Evolutionary conservation across 2,113 vertebrate species (phyloP).

Genomic region (Chelonoidis abingdonii): DNA sequence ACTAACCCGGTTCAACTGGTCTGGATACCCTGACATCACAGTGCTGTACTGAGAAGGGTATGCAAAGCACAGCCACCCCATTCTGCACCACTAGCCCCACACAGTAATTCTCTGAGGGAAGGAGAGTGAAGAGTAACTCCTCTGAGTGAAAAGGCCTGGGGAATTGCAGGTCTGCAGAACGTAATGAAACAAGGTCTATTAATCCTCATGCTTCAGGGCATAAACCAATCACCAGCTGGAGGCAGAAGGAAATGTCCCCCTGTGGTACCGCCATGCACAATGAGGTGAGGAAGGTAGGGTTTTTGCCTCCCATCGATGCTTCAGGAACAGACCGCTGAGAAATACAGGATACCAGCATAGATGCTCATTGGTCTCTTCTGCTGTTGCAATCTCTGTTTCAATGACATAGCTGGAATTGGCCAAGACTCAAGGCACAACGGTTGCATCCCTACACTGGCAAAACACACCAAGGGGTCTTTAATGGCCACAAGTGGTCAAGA

Average conservation of each 20-base stretch:
- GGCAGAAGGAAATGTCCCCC: slow-evolving; percentile 23
- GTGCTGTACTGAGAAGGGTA: neutral
- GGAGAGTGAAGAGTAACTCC: neutral
- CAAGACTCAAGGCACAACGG: neutral
- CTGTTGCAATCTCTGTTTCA: neutral
- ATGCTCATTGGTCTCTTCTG: neutral
- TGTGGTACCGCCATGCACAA: neutral
- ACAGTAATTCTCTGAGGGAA: neutral
- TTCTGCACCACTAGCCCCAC: neutral
- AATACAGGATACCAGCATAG: neutral
- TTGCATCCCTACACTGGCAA: neutral
- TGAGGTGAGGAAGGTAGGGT: neutral
- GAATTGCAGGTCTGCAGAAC: slow-evolving; percentile 21
- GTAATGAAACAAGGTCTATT: slow-evolving; percentile 27
- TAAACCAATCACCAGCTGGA: slow-evolving; percentile 31
- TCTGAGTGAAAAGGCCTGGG: neutral
- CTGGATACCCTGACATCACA: neutral
- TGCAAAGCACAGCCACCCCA: neutral
- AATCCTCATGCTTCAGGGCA: slow-evolving; percentile 14
- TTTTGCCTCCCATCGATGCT: neutral
- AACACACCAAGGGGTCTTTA: neutral
- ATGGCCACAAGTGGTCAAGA: neutral
- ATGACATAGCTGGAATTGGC: neutral
- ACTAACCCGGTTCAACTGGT: neutral
- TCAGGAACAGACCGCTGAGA: neutral